phyloP scores from a whole-genome alignment of 2,113 vertebrate species.

The Tachuris rubrigastra region DNA sequence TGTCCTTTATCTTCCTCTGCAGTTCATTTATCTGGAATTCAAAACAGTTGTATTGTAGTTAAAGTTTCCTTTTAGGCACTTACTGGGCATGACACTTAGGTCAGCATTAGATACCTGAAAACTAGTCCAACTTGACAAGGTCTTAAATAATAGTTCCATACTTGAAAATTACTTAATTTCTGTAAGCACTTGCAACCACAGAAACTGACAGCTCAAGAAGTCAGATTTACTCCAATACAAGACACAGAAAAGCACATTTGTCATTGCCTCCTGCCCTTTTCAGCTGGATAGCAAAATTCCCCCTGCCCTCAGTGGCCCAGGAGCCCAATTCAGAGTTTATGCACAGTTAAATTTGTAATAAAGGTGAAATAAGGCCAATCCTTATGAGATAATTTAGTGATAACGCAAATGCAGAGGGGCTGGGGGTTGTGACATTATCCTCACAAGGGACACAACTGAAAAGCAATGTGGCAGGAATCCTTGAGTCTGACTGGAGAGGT shows the following conservation, averaged over 20 bases:
- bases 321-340: background rate
- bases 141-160: background rate
- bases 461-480: background rate
- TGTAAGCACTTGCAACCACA: background rate
- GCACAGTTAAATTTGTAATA: background rate
- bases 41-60: background rate
- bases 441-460: background rate
- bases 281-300: background rate
- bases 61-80: background rate
- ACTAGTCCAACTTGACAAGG: background rate
- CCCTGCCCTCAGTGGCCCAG: background rate
- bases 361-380: background rate
- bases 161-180: background rate
- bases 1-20: slow-evolving; percentile 76
- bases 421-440: background rate
- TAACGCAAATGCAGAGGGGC: rapidly evolving
- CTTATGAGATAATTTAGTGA: background rate
- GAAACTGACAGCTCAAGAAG: background rate
- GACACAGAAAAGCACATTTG: background rate
- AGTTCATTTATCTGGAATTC: slow-evolving; percentile 78
- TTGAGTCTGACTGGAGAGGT: background rate
- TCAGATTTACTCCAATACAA: background rate
- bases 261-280: background rate
- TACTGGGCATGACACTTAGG: background rate
- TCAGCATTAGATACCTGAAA: background rate